A percentile compares a stretch with the other conserved stretches of the same genome.
Evolutionary conservation across 2,888 invertebrate species (phyloP).

Genomic region (Ochropacha duplaris): DNA sequence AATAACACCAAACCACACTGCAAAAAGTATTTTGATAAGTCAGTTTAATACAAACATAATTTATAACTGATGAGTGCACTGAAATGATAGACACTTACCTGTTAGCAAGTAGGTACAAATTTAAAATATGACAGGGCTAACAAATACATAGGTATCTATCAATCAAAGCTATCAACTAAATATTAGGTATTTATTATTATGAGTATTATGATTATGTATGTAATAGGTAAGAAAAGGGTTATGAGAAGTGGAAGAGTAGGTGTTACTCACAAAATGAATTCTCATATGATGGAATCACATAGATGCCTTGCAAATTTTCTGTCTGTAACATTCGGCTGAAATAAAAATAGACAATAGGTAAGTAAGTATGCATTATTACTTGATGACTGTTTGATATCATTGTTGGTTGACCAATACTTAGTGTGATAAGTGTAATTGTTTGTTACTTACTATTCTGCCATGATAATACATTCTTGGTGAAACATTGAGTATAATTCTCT

Average conservation of each 20-base stretch:
- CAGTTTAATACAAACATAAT: background rate
- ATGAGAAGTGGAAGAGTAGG: background rate
- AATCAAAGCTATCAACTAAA: too few species aligned
- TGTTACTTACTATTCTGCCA: conserved; percentile 94
- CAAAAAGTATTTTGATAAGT: conserved; percentile 2
- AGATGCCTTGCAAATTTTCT: conserved; percentile 93
- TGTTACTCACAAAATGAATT: conserved; percentile 88
- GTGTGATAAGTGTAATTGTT: too few species aligned
- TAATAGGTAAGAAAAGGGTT: too few species aligned
- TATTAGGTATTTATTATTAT: too few species aligned
- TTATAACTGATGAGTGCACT: background rate
- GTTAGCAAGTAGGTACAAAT: too few species aligned
- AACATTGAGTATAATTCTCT: conserved; percentile 89
- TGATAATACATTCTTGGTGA: conserved; percentile 94
- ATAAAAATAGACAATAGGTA: conserved; percentile 38
- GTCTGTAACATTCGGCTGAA: conserved; percentile 92
- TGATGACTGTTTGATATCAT: too few species aligned
- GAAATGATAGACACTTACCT: background rate
- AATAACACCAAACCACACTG: conserved; percentile 96
- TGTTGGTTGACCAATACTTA: too few species aligned
- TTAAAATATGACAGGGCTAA: too few species aligned
- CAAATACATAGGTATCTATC: too few species aligned
- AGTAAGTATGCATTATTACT: too few species aligned
- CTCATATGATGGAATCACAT: conserved; percentile 95
- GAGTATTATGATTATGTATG: too few species aligned